Base-by-base conservation (phyloP, 2,797 vertebrate species). In the Pteronotus mesoamericanus region DNA sequence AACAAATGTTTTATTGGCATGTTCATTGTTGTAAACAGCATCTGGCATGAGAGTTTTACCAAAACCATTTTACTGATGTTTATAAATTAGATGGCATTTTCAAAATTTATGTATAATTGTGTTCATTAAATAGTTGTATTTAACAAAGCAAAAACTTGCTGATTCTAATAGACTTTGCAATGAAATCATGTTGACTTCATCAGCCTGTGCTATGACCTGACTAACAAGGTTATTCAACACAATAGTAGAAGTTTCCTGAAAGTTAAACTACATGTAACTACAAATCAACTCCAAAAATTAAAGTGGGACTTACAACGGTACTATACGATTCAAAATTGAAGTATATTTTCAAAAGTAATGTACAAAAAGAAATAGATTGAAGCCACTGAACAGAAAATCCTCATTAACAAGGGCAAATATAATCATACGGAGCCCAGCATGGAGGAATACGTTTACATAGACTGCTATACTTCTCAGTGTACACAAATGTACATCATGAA, bases 11-110 rank as follows among this genome's bases (percentile, higher is more conserved):
- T 99, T 99, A 99, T 99, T 99, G 99, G 99, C 99, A 99, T 99
- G 99, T 99, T 99, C 98, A 98, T 98, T 99, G 99, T 99, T 99
- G 99, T 99, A 99, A 99, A 99, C 98, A 99, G 99, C 99, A 99
- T 99, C 99, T 99, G 99, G 99, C 99, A 99, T 99, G 99, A 98
- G 98, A 98, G 72, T 96, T 98, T 98, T 99, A 98, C 99, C 98
- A 99, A 99, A 99, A 98, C 97, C 96, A 97, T 98, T 98, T 98
- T 96, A 98, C 94, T 97, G 98, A 98, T 98, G 98, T 97, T 98
- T 99, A 99, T 98, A 99, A 99, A 99, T 98, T 98, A 98, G 97
- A 97, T 98, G 97, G 44, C 96, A 97, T 98, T 98, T 97, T 95
- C 97, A 98, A 98, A 98, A 98, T 93, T 89, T 98, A 97, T 37